These are phyloP conservation scores for Nesogale talazaci DNA, from an alignment of 2,113 vertebrate genomes.

Conservation along the genomic window DNA sequence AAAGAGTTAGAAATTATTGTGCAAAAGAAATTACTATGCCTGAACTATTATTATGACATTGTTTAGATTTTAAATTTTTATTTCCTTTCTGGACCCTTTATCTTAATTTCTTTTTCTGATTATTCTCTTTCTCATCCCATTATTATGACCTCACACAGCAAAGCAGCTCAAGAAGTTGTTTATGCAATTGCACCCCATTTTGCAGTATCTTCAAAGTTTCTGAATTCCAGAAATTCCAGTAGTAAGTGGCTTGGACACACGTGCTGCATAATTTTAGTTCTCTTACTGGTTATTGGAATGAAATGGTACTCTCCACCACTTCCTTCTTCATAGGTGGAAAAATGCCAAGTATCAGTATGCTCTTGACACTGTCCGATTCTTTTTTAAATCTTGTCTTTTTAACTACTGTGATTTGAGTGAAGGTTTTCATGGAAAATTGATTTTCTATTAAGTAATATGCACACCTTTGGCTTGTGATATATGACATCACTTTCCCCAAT, in stretches of 20 bases:
- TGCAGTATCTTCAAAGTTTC: background rate
- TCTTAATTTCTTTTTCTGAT: background rate
- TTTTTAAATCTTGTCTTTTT: background rate
- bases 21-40: background rate
- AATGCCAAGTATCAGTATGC: background rate
- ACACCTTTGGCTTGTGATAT: too few relatives aligned
- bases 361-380: background rate
- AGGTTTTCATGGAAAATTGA: too few relatives aligned
- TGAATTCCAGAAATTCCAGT: background rate
- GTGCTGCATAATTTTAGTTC: background rate
- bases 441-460: too few relatives aligned
- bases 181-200: background rate
- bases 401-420: background rate
- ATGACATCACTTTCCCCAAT: too few relatives aligned
- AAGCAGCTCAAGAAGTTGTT: background rate
- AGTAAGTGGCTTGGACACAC: background rate
- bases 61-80: conserved; percentile 1
- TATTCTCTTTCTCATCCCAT: background rate
- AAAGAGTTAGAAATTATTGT: background rate
- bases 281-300: background rate
- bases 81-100: background rate
- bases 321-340: background rate
- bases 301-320: background rate
- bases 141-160: background rate
- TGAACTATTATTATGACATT: background rate